Evolutionary conservation across 2,797 vertebrate species (phyloP).

Genomic region (Phoxinus dragarum): DNA sequence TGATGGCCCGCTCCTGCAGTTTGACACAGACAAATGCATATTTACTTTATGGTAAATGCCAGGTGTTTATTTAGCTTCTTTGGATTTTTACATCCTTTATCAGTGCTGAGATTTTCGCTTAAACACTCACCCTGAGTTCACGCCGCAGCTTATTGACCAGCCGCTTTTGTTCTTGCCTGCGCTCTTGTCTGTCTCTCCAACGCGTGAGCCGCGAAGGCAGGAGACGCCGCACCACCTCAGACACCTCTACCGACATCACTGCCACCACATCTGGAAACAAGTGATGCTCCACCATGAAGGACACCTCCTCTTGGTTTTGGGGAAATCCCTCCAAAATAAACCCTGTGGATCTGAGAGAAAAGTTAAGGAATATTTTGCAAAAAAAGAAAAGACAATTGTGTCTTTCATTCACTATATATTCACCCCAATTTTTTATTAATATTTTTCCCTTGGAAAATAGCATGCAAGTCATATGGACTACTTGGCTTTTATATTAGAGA

Average conservation of each 20-base stretch:
- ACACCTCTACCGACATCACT: slow-evolving; percentile 78
- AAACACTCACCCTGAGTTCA: slow-evolving; percentile 79
- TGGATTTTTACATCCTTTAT: background rate
- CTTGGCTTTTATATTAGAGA: background rate
- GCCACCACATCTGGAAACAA: slow-evolving; percentile 86
- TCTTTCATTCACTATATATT: background rate
- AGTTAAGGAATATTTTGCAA: background rate
- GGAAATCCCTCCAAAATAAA: slow-evolving; percentile 97
- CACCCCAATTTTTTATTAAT: no score
- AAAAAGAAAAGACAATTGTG: background rate
- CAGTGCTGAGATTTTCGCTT: background rate
- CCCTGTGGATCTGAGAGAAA: slow-evolving; percentile 81
- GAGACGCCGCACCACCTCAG: slow-evolving; percentile 80
- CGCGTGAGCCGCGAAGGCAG: slow-evolving; percentile 78
- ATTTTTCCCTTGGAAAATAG: background rate
- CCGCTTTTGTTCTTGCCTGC: slow-evolving; percentile 72
- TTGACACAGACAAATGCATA: slow-evolving; percentile 7
- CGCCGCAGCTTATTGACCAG: slow-evolving; percentile 77
- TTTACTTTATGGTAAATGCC: background rate
- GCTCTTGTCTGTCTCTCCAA: slow-evolving; percentile 78
- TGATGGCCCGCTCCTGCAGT: slow-evolving; percentile 80
- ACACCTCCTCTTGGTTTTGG: slow-evolving; percentile 78
- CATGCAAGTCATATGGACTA: background rate
- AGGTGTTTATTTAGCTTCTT: background rate
- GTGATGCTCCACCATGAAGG: slow-evolving; percentile 80